These are phyloP conservation scores for Poeciliopsis turneri DNA, from an alignment of 2,797 vertebrate species.

Conservation along the genomic window DNA sequence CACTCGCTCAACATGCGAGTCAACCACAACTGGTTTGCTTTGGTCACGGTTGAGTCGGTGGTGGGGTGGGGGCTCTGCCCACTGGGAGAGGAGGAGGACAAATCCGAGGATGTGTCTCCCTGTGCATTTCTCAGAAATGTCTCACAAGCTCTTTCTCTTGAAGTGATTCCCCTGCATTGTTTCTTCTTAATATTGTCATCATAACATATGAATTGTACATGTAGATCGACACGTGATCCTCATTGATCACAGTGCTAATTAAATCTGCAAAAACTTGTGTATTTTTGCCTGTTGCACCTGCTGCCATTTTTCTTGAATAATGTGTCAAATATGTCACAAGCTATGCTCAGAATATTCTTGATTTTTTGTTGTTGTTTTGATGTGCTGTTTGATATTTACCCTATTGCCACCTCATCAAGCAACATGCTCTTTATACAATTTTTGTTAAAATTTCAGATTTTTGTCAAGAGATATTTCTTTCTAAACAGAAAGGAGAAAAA, in stretches of 20 bases:
- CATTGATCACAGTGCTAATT: constrained; percentile 57
- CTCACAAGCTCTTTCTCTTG: constrained; percentile 46
- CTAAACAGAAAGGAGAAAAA: neutral
- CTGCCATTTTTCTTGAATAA: neutral
- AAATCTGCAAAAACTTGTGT: constrained; percentile 30
- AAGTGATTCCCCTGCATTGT: constrained; percentile 26
- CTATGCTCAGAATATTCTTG: neutral
- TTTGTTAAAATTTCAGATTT: neutral
- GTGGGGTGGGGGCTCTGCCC: constrained; percentile 28
- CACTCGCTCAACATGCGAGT: constrained; percentile 74
- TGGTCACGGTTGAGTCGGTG: constrained; percentile 72
- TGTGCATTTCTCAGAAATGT: constrained; percentile 67
- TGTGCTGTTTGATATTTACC: neutral
- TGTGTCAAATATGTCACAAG: neutral
- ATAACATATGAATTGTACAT: constrained; percentile 21
- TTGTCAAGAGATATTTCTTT: neutral
- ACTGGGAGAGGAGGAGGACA: constrained; percentile 54
- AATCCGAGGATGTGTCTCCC: constrained; percentile 71
- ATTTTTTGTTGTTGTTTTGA: neutral
- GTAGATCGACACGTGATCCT: constrained; percentile 54
- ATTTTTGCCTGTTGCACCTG: constrained; percentile 13
- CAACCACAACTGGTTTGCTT: constrained; percentile 80
- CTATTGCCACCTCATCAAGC: neutral
- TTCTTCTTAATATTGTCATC: constrained; percentile 5
- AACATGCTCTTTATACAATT: neutral